A percentile compares a stretch with the other conserved stretches of the same genome.
Evolutionary conservation across 2,113 vertebrate species (phyloP).

Genomic region (Bos taurus): ARS-UCD2.0 NC_037329.1:75684001-75684500

Average conservation of each 20-base stretch:
- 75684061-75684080: background rate
- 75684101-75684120: background rate
- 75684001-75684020: background rate
- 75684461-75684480: background rate
- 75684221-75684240: background rate
- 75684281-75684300: background rate
- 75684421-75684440: background rate
- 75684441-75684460: background rate
- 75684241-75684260: background rate
- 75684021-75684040: background rate
- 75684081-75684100: background rate
- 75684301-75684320: rapidly evolving
- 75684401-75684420: background rate
- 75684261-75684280: background rate
- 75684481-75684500: background rate
- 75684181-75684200: background rate
- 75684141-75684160: background rate
- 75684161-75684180: background rate
- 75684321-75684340: background rate
- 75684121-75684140: background rate
- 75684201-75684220: background rate
- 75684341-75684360: background rate
- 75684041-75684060: background rate
- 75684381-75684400: background rate
- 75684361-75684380: background rate